These are phyloP conservation scores for Apodemia zela DNA, from an alignment of 2,888 invertebrate genomes.

Conservation along the genomic window DNA sequence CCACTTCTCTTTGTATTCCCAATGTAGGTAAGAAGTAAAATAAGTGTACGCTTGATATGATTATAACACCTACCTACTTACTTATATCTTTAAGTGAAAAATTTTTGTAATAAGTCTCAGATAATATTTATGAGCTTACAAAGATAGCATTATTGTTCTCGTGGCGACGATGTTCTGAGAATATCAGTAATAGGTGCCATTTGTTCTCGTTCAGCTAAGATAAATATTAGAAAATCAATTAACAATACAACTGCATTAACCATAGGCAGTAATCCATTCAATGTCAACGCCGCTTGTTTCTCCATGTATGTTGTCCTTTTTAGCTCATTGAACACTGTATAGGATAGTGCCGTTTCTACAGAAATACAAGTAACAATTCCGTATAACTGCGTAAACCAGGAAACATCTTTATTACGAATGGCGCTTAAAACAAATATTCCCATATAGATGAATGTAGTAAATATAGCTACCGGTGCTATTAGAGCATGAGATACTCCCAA, in stretches of 20 bases:
- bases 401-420: constrained; percentile 36
- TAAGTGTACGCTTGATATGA: too few relatives aligned
- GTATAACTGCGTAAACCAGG: constrained; percentile 52
- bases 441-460: constrained; percentile 51
- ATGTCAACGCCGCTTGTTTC: constrained; percentile 38
- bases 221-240: constrained; percentile 49
- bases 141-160: not conserved
- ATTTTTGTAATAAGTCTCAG: not conserved
- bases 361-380: constrained; percentile 44
- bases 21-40: not conserved
- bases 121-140: not conserved
- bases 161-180: not conserved
- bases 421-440: constrained; percentile 42
- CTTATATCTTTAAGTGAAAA: not conserved
- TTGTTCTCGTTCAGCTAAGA: constrained; percentile 43
- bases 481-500: constrained; percentile 50
- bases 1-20: not conserved
- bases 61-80: not conserved
- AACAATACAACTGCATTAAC: constrained; percentile 47
- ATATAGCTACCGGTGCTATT: constrained; percentile 50
- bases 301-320: constrained; percentile 18
- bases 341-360: constrained; percentile 44
- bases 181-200: constrained; percentile 20
- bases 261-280: constrained; percentile 60
- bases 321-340: constrained; percentile 46